Percentiles rank a stretch among this genome's conserved stretches.
Evolutionary conservation across 2,113 vertebrate species (phyloP).

Genomic region (Pluvialis apricaria): DNA sequence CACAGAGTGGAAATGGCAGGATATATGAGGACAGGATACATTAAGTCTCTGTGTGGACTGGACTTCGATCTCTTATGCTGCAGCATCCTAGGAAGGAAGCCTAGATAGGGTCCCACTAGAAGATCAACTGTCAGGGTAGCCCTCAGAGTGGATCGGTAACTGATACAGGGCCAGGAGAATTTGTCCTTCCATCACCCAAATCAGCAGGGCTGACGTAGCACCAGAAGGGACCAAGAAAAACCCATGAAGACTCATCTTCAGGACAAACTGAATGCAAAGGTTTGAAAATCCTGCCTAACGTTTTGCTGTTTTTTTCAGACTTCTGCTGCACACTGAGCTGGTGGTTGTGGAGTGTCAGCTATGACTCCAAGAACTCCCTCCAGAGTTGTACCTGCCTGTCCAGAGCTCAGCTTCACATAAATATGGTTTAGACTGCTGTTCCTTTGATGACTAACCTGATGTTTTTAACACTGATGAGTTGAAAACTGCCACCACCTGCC

Average conservation of each 20-base stretch:
- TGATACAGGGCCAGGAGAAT: not conserved
- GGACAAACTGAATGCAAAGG: not conserved
- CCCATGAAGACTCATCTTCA: not conserved
- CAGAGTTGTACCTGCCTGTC: not conserved
- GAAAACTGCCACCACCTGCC: not conserved
- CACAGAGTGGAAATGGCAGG: not conserved
- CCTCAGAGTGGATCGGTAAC: not conserved
- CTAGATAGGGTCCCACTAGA: not conserved
- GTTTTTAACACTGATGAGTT: not conserved
- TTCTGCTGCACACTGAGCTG: not conserved
- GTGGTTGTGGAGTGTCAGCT: not conserved
- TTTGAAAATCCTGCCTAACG: not conserved
- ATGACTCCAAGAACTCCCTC: not conserved
- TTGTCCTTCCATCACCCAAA: not conserved
- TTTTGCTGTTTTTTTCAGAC: not conserved
- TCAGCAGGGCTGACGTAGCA: not conserved
- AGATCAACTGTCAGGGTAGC: not conserved
- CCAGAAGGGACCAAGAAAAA: not conserved
- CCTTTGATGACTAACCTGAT: not conserved
- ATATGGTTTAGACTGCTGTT: not conserved
- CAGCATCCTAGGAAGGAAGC: not conserved
- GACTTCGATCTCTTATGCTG: not conserved
- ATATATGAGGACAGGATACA: not conserved
- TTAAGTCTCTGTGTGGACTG: not conserved
- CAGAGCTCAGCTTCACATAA: not conserved